phyloP scores from a whole-genome alignment of 2,888 invertebrate species.

The Leucophora obtusa region DNA sequence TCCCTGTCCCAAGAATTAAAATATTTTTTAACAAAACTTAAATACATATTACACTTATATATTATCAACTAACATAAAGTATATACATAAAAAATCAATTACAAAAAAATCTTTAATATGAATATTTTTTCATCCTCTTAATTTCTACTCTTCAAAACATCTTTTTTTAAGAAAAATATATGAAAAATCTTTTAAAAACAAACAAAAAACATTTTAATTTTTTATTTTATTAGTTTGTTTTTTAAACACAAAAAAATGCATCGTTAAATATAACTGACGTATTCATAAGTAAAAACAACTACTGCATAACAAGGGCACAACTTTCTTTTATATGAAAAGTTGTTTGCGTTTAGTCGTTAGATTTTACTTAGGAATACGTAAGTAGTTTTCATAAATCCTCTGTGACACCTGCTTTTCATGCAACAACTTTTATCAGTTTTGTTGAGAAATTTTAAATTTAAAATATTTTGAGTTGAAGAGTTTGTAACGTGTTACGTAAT shows the following conservation, averaged over 20 bases:
- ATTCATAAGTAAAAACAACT: too few relatives aligned
- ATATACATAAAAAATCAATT: slow-evolving; percentile 18
- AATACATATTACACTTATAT: slow-evolving; percentile 42
- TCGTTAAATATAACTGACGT: not conserved
- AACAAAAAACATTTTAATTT: slow-evolving; percentile 6
- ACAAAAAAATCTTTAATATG: slow-evolving; percentile 14
- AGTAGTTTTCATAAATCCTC: too few relatives aligned
- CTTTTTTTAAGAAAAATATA: slow-evolving; percentile 42
- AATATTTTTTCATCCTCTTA: slow-evolving; percentile 14
- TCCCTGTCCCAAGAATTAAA: slow-evolving; percentile 64
- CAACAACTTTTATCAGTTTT: not conserved
- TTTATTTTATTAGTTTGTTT: not conserved
- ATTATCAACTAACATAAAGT: slow-evolving; percentile 44
- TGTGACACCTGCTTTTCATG: not conserved
- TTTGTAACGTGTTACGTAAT: too few relatives aligned
- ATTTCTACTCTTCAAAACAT: slow-evolving; percentile 7
- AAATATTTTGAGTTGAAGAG: too few relatives aligned
- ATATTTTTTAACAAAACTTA: slow-evolving; percentile 68
- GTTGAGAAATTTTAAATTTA: not conserved
- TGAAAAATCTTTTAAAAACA: slow-evolving; percentile 43
- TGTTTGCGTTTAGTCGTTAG: too few relatives aligned
- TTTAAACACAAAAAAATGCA: not conserved
- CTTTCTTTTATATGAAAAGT: too few relatives aligned
- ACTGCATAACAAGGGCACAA: too few relatives aligned
- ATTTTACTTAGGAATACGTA: too few relatives aligned